Conservation (phyloP, 2,797 vertebrate genomes). For the Tokudaia muenninki region DNA sequence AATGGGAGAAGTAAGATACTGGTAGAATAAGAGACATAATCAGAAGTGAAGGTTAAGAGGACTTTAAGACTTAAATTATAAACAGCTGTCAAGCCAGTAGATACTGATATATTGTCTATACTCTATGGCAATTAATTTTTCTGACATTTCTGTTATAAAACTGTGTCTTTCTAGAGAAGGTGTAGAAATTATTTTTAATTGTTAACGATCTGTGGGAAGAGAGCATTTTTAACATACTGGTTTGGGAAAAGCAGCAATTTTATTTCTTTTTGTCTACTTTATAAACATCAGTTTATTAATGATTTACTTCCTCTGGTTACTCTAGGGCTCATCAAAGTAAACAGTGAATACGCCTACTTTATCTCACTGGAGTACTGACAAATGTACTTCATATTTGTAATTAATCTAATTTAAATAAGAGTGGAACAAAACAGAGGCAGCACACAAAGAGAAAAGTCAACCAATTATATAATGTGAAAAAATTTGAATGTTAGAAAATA, state of each 20-base stretch:
- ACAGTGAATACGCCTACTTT: not conserved
- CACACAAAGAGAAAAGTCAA: not conserved
- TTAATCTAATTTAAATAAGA: not conserved
- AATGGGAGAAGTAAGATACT: not conserved
- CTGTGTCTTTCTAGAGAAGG: not conserved
- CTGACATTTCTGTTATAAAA: not conserved
- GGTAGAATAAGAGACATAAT: not conserved
- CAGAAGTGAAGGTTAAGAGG: not conserved
- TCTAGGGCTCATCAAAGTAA: not conserved
- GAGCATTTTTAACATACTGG: not conserved
- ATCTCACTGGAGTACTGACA: not conserved
- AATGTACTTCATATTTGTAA: not conserved
- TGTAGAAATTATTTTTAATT: not conserved
- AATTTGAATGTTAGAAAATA: not conserved
- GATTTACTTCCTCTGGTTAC: not conserved
- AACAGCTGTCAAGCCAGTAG: not conserved
- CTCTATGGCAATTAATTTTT: not conserved
- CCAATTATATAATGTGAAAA: not conserved
- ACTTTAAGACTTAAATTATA: not conserved
- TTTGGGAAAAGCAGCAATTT: not conserved
- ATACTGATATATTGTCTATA: not conserved
- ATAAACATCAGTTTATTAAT: not conserved
- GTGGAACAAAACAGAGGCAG: not conserved
- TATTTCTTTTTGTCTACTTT: not conserved
- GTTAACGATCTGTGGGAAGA: not conserved